Percentiles rank a stretch among this genome's conserved stretches.
These are phyloP conservation scores for Hoplostethus atlanticus DNA, from an alignment of 2,797 vertebrate genomes.

Conservation along the genomic window DNA sequence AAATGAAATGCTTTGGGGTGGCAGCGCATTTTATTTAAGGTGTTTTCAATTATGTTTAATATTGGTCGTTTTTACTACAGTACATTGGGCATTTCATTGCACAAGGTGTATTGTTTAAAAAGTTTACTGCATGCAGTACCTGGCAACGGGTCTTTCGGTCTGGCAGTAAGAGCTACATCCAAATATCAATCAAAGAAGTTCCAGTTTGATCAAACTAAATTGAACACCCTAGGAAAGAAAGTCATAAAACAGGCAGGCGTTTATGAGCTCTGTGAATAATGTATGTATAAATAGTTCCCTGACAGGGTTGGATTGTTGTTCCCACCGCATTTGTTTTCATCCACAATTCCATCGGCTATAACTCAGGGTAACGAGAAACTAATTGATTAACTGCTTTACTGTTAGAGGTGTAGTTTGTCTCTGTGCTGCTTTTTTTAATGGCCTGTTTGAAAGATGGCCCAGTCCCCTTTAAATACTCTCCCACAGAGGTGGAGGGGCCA, in stretches of 20 bases:
- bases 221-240: conserved; percentile 41
- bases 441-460: conserved; percentile 50
- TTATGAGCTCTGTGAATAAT: conserved; percentile 61
- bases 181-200: conserved; percentile 55
- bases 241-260: conserved; percentile 48
- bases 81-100: conserved; percentile 47
- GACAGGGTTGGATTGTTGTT: conserved; percentile 35
- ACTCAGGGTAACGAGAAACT: conserved; percentile 16
- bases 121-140: conserved; percentile 34
- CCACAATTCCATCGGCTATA: conserved; percentile 35
- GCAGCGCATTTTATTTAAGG: conserved; percentile 33
- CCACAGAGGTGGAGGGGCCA: conserved; percentile 18
- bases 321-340: conserved; percentile 28
- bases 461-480: conserved; percentile 27
- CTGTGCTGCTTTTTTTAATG: conserved; percentile 45
- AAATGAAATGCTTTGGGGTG: conserved; percentile 24
- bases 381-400: conserved; percentile 39
- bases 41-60: conserved; percentile 40
- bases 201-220: conserved; percentile 55
- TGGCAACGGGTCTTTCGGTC: conserved; percentile 28
- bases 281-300: conserved; percentile 42
- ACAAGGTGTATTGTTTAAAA: conserved; percentile 37
- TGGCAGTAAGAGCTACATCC: conserved; percentile 28
- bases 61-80: conserved; percentile 41
- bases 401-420: conserved; percentile 28